Evolutionary conservation across 2,113 vertebrate genomes (phyloP).

Genomic region (Lycaon pictus): DNA sequence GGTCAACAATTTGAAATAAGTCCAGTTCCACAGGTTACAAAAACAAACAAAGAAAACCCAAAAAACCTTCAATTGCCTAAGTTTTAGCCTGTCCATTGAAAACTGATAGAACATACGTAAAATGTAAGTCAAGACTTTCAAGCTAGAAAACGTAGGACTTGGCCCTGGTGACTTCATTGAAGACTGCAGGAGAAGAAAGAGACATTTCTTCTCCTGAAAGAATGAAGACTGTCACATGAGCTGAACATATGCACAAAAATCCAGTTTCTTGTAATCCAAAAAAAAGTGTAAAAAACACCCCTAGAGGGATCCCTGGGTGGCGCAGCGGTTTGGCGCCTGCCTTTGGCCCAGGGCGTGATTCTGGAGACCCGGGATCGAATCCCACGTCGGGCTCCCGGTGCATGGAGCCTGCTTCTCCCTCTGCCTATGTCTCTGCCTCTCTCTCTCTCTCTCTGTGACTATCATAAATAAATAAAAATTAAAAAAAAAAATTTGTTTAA

Average conservation of each 20-base stretch:
- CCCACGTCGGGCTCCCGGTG: too few relatives aligned
- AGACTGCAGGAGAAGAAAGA: background rate
- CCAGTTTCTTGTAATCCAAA: background rate
- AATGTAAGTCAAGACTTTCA: conserved; percentile 34
- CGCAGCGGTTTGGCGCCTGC: too few relatives aligned
- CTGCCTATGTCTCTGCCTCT: too few relatives aligned
- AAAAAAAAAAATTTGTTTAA: too few relatives aligned
- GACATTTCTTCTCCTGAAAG: background rate
- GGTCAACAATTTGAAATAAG: conserved; percentile 7
- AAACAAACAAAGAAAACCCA: background rate
- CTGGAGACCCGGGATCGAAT: too few relatives aligned
- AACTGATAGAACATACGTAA: background rate
- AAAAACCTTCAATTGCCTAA: background rate
- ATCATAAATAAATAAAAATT: too few relatives aligned
- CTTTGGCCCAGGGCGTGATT: too few relatives aligned
- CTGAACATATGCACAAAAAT: background rate
- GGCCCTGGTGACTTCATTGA: background rate
- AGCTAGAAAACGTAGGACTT: background rate
- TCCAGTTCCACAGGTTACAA: background rate
- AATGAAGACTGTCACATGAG: background rate
- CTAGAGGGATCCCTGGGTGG: background rate
- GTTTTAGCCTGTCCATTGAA: conserved; percentile 11
- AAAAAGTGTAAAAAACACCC: background rate
- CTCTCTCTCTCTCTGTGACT: too few relatives aligned
- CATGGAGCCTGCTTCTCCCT: too few relatives aligned